A percentile compares a stretch with the other conserved stretches of the same genome.
phyloP scores from a whole-genome alignment of 1,140 invertebrate genomes.

The Zaprionus nigranus region DNA sequence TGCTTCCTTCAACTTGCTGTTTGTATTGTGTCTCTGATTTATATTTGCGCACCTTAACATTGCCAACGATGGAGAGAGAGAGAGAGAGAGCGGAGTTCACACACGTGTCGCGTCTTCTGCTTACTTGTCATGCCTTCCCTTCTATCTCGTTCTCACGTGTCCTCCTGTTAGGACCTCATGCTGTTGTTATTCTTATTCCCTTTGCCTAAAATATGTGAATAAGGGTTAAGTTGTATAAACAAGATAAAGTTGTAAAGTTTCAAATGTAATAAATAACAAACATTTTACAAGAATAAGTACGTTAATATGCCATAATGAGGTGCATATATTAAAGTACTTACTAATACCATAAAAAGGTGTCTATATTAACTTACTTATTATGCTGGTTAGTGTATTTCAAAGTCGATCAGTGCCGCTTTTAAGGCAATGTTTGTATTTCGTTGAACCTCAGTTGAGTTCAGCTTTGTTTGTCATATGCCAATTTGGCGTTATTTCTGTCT shows the following conservation, averaged over 20 bases:
- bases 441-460: neutral
- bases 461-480: conserved; percentile 70
- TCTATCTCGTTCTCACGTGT: neutral
- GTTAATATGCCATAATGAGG: too few species aligned
- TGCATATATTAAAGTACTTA: too few species aligned
- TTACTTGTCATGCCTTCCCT: too few species aligned
- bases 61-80: neutral
- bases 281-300: too few species aligned
- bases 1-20: conserved; percentile 35
- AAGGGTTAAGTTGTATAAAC: neutral
- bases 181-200: too few species aligned
- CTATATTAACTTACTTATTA: neutral
- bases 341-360: too few species aligned
- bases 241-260: too few species aligned
- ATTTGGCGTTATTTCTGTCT: conserved; percentile 68
- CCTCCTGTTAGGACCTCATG: neutral
- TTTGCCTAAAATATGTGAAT: neutral
- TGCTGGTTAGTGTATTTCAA: conserved; percentile 7
- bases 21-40: conserved; percentile 63
- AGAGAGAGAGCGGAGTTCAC: neutral
- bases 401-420: neutral
- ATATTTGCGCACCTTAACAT: neutral
- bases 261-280: too few species aligned
- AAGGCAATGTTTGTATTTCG: neutral
- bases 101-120: conserved; percentile 64